Percentiles rank a stretch among this genome's conserved stretches.
These are phyloP conservation scores for Pseudomyrmex pallidus DNA, from an alignment of 1,140 invertebrate species.

Conservation along the genomic window DNA sequence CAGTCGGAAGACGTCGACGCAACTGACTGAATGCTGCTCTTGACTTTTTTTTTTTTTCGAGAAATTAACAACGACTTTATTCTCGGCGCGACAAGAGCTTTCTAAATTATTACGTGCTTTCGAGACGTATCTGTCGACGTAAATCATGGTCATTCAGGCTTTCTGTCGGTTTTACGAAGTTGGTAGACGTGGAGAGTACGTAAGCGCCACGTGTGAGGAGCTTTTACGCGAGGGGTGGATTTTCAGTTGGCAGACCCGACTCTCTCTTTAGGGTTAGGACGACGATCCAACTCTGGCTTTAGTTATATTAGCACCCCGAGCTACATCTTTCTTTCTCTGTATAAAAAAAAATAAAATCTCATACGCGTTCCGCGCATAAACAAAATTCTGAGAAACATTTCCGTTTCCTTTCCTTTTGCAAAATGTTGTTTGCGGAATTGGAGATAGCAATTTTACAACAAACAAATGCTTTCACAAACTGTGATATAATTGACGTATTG, in stretches of 20 bases:
- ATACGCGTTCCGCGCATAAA: too few relatives aligned
- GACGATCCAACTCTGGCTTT: constrained; percentile 20
- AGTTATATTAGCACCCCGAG: not conserved
- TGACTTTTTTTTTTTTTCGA: not conserved
- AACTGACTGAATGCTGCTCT: too few relatives aligned
- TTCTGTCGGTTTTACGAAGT: constrained; percentile 30
- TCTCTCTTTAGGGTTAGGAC: constrained; percentile 43
- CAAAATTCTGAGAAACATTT: not conserved
- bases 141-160: constrained; percentile 47
- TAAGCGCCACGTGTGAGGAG: constrained; percentile 75
- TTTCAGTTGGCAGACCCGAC: constrained; percentile 76
- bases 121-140: constrained; percentile 22
- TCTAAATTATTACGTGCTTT: constrained; percentile 26
- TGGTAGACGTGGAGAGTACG: constrained; percentile 61
- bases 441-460: not conserved
- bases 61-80: constrained; percentile 9
- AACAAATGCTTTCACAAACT: not conserved
- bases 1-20: not conserved
- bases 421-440: not conserved
- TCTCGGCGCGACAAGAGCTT: not conserved
- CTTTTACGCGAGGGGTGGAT: constrained; percentile 50
- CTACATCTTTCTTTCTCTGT: not conserved
- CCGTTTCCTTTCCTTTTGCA: too few relatives aligned
- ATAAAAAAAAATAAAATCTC: not conserved
- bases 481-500: not conserved